Conservation (phyloP, 2,113 vertebrate genomes). For the Eudyptes chrysolophus region DNA sequence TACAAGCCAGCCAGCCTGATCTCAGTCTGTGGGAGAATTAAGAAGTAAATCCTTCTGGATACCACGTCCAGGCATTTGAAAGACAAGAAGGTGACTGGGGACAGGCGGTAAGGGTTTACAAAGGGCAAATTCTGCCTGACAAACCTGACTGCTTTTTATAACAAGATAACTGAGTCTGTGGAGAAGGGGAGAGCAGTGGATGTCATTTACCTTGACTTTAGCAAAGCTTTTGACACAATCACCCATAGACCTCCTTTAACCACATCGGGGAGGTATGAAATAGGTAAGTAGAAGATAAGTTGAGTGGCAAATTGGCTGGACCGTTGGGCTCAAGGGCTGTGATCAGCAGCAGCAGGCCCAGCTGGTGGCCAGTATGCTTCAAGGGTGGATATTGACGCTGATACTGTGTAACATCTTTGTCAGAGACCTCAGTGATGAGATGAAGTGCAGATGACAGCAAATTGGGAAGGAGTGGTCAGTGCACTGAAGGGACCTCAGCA, state of each 20-base stretch:
- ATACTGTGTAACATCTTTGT: not conserved
- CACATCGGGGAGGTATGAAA: not conserved
- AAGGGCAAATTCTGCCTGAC: not conserved
- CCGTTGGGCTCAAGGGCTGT: not conserved
- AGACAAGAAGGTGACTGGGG: not conserved
- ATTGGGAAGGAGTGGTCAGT: not conserved
- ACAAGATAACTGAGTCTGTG: not conserved
- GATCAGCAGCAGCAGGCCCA: not conserved
- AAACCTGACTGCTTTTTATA: not conserved
- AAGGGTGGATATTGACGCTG: too few relatives aligned
- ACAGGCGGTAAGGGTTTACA: not conserved
- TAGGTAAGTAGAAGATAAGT: not conserved
- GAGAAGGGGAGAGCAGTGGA: not conserved
- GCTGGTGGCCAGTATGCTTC: not conserved
- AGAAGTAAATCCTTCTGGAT: not conserved
- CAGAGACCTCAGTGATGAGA: not conserved
- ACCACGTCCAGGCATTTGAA: not conserved
- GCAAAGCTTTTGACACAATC: not conserved
- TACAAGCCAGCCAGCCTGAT: not conserved
- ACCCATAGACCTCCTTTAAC: not conserved
- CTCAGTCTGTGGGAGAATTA: not conserved
- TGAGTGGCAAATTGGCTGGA: not conserved
- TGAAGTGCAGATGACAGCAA: not conserved
- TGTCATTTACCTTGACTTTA: not conserved
- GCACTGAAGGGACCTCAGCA: not conserved